Evolutionary conservation across 2,888 invertebrate genomes (phyloP).

Genomic region (Gandaritis pyraliata): DNA sequence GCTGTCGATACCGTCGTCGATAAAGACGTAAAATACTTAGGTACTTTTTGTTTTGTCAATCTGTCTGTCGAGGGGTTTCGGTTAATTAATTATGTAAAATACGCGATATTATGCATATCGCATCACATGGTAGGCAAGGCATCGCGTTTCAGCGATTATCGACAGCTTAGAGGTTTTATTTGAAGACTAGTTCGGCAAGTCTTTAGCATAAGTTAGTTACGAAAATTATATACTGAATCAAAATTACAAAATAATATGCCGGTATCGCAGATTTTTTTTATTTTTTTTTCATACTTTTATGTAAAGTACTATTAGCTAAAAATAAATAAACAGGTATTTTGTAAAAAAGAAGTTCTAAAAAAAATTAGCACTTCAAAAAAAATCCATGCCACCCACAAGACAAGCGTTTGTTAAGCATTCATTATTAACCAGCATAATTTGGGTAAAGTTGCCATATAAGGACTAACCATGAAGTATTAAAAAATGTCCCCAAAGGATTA

Average conservation of each 20-base stretch:
- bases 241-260: constrained; percentile 30
- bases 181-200: constrained; percentile 13
- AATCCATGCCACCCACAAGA: constrained; percentile 40
- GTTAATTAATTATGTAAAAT: constrained; percentile 81
- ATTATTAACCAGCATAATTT: constrained; percentile 52
- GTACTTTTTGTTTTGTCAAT: constrained; percentile 79
- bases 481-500: constrained; percentile 54
- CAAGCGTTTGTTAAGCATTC: constrained; percentile 25
- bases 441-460: constrained; percentile 53
- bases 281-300: no score
- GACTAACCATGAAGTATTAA: constrained; percentile 34
- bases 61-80: constrained; percentile 60
- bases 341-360: no score
- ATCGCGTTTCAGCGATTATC: constrained; percentile 48
- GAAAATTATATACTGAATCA: not conserved
- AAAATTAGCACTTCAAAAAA: no score
- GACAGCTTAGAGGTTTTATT: constrained; percentile 40
- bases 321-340: no score
- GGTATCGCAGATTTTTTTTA: no score
- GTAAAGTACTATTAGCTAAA: no score
- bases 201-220: constrained; percentile 3
- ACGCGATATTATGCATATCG: constrained; percentile 80
- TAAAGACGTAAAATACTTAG: constrained; percentile 69
- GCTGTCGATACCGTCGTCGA: constrained; percentile 70
- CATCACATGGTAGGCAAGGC: constrained; percentile 67